These are phyloP conservation scores for Lordiphosa mommai DNA, from an alignment of 1,140 invertebrate genomes.

Conservation along the genomic window DNA sequence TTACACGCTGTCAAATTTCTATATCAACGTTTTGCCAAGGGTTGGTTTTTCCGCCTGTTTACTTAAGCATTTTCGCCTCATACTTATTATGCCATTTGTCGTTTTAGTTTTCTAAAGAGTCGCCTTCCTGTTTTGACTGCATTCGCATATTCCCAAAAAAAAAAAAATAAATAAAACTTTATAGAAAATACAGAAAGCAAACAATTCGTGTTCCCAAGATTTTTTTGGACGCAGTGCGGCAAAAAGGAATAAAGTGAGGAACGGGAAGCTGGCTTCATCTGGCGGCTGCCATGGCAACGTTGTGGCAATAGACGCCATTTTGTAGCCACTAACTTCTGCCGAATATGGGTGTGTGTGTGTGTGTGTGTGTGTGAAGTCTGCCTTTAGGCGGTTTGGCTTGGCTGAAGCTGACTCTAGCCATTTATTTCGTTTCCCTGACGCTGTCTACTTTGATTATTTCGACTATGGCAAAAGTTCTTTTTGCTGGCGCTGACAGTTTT, in stretches of 20 bases:
- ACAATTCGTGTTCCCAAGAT: too few relatives aligned
- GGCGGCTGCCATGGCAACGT: constrained; percentile 37
- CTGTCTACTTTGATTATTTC: constrained; percentile 28
- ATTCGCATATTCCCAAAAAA: neutral
- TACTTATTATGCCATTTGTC: constrained; percentile 39
- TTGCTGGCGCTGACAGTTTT: neutral
- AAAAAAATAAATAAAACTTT: too few relatives aligned
- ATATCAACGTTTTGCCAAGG: too few relatives aligned
- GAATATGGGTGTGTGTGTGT: too few relatives aligned
- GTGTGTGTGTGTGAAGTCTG: too few relatives aligned
- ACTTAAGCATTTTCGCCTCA: too few relatives aligned
- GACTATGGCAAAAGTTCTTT: constrained; percentile 22
- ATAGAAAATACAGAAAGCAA: too few relatives aligned
- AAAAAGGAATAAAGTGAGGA: too few relatives aligned
- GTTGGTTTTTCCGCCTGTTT: too few relatives aligned
- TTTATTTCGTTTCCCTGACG: constrained; percentile 16
- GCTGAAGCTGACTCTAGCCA: constrained; percentile 1
- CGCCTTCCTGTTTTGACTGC: constrained; percentile 40
- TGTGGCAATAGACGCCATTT: constrained; percentile 31
- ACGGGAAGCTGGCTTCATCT: constrained; percentile 16
- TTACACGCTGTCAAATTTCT: too few relatives aligned
- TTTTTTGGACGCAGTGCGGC: too few relatives aligned
- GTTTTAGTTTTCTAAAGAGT: constrained; percentile 18
- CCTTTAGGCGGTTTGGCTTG: neutral
- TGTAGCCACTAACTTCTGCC: constrained; percentile 16